Percentiles rank a stretch among this genome's conserved stretches.
Evolutionary conservation across 2,797 vertebrate species (phyloP).

Genomic region (Typhlichthys subterraneus): DNA sequence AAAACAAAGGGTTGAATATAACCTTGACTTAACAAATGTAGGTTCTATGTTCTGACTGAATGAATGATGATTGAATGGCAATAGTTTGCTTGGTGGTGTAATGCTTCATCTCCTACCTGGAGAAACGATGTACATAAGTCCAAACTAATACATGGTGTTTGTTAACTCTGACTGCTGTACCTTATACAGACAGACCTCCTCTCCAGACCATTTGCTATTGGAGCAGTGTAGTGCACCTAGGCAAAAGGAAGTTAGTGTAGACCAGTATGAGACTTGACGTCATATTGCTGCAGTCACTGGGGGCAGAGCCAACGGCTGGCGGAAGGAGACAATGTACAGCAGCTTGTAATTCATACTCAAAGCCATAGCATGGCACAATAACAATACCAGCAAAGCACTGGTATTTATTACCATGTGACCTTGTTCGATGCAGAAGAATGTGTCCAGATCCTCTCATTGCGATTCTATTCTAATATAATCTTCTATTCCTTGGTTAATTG

Average conservation of each 20-base stretch:
- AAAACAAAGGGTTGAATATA: not conserved
- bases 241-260: slow-evolving; percentile 8
- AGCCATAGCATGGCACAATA: slow-evolving; percentile 31
- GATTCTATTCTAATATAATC: slow-evolving; percentile 35
- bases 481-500: slow-evolving; percentile 6
- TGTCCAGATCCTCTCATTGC: slow-evolving; percentile 42
- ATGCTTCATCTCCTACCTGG: too few species aligned
- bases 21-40: not conserved
- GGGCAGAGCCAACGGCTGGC: slow-evolving; percentile 60
- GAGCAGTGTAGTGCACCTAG: slow-evolving; percentile 24
- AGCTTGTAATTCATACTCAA: slow-evolving; percentile 45
- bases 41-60: too few species aligned
- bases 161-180: not conserved
- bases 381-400: slow-evolving; percentile 44
- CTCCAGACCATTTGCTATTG: slow-evolving; percentile 23
- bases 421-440: slow-evolving; percentile 11
- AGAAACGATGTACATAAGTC: too few species aligned
- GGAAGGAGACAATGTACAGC: slow-evolving; percentile 62
- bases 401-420: slow-evolving; percentile 52
- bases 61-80: too few species aligned
- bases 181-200: slow-evolving; percentile 1
- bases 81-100: too few species aligned
- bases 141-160: not conserved
- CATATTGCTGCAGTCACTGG: slow-evolving; percentile 70
- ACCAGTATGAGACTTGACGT: slow-evolving; percentile 56